Base-by-base conservation (phyloP, 2,797 vertebrate species). In the Sandelia bainsii region DNA sequence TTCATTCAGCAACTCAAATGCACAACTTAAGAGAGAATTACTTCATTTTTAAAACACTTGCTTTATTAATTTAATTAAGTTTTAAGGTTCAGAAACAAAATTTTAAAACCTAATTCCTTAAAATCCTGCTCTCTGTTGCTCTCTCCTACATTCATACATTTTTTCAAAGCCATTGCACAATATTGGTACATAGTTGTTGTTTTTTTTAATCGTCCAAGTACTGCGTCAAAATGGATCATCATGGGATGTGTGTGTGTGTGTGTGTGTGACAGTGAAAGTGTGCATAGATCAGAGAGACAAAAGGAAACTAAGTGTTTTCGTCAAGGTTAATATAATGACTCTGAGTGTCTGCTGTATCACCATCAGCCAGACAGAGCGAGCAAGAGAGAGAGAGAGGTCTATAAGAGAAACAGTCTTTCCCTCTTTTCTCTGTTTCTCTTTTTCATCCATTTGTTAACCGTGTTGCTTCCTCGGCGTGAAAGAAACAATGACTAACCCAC, bases 401-500 rank as follows among this genome's bases (percentile, higher is more conserved):
- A n/a, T 57, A 44, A 45, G 39, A 63, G 17, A 56, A 27, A 5
- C 8, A 8, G 9, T 22, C 48, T 27, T 34, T 53, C 49, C 29
- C 14, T 46, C 17, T 37, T 44, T 12, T 37, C 17, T 25, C 19
- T 37, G 46, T 48, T 13, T 72, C 8, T 44, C 45, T 37, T 25
- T 58, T 58, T 58, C 74, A 60, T 72, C 34, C 62, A 67, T 34
- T 63, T 25, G 1, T 54, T 63, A 75, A 48, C 57, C 68, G 13
- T 83, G 83, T 79, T 88, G 81, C 81, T 76, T 71, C 68, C 68
- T 76, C 39, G 0, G 9, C 29, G 80, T 69, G 77, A 84, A 65
- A 65, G 69, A 89, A 75, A 85, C 68, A 80, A 76, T 69, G 72
- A 81, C 84, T 89, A 82, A 90, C 75, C 68, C 42, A 1, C 48